Conservation (phyloP, 2,113 vertebrate species). For the Engraulis encrasicolus region DNA sequence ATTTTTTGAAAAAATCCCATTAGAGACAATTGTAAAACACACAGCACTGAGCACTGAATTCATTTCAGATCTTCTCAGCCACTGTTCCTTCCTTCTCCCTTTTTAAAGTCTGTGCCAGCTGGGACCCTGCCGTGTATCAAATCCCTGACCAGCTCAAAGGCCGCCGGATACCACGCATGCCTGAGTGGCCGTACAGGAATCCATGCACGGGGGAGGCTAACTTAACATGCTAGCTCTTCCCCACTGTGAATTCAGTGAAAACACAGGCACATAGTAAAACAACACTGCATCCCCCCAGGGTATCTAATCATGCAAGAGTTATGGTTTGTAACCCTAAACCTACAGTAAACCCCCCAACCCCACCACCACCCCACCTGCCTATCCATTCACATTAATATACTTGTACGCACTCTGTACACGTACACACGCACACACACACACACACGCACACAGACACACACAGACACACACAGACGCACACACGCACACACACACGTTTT, state of each 20-base stretch:
- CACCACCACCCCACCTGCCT: not conserved
- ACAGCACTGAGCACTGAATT: not conserved
- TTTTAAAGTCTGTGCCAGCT: not conserved
- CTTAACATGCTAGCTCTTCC: not conserved
- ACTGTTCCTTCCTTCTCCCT: not conserved
- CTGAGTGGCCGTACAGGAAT: slow-evolving; percentile 6
- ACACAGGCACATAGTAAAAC: slow-evolving; percentile 42
- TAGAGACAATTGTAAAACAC: not conserved
- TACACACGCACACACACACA: not conserved
- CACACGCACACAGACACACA: not conserved
- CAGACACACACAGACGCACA: not conserved
- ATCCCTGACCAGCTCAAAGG: slow-evolving; percentile 11
- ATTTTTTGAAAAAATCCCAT: not conserved
- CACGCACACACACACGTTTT: not conserved
- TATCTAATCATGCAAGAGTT: slow-evolving; percentile 24
- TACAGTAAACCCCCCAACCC: not conserved
- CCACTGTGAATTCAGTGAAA: slow-evolving; percentile 29
- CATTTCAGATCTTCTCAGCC: not conserved
- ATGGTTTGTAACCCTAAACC: slow-evolving; percentile 28
- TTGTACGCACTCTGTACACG: not conserved
- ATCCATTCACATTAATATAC: too few relatives aligned
- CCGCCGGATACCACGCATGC: slow-evolving; percentile 26
- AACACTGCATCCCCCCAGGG: not conserved
- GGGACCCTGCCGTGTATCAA: slow-evolving; percentile 7
- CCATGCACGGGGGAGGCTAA: not conserved